A percentile compares a stretch with the other conserved stretches of the same genome.
Conservation (phyloP, 1,140 invertebrate genomes). For the Protaetia brevitarsis region DNA sequence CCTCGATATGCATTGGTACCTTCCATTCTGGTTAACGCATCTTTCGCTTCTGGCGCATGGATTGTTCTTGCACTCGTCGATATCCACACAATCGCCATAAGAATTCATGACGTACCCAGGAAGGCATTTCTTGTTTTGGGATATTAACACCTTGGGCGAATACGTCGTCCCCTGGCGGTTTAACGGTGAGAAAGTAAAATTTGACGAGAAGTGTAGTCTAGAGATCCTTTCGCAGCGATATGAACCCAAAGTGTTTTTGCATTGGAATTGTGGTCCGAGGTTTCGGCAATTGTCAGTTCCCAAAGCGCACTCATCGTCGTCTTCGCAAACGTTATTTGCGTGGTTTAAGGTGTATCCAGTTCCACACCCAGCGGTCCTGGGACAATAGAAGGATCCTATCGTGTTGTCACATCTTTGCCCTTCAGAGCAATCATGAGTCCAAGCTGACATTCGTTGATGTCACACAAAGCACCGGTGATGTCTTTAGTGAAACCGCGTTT, state of each 20-base stretch:
- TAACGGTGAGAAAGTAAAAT: constrained; percentile 27
- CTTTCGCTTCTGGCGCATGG: constrained; percentile 48
- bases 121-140: constrained; percentile 47
- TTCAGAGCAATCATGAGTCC: constrained; percentile 57
- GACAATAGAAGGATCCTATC: constrained; percentile 80
- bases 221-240: constrained; percentile 65
- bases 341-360: constrained; percentile 95
- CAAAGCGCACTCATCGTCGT: constrained; percentile 88
- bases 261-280: constrained; percentile 68
- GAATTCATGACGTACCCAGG: constrained; percentile 55
- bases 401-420: constrained; percentile 88
- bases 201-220: constrained; percentile 38
- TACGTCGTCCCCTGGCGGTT: not conserved
- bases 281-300: constrained; percentile 74
- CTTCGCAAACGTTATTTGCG: constrained; percentile 82
- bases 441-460: constrained; percentile 63
- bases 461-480: constrained; percentile 65
- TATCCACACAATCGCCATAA: constrained; percentile 52
- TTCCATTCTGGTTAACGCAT: constrained; percentile 58
- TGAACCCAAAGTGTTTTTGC: constrained; percentile 80
- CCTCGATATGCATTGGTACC: constrained; percentile 55
- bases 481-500: constrained; percentile 69
- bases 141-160: not conserved
- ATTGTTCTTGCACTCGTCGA: constrained; percentile 51
- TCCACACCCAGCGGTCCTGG: constrained; percentile 82